Evolutionary conservation across 2,797 vertebrate genomes (phyloP).

Genomic region (Myotis vivesi): DNA sequence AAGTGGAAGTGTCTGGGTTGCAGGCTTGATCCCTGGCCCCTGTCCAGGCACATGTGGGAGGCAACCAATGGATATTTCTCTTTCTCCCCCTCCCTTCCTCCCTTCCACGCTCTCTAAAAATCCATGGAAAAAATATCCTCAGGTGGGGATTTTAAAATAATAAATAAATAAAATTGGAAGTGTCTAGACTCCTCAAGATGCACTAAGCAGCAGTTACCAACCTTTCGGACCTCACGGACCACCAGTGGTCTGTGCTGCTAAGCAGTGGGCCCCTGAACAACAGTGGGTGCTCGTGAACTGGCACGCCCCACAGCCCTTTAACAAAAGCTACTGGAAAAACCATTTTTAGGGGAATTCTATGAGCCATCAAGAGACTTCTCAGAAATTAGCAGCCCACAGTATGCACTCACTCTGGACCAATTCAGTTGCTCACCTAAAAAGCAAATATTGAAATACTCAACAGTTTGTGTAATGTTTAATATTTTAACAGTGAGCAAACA

Average conservation of each 20-base stretch:
- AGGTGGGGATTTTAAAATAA: too few species aligned
- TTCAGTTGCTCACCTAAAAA: background rate
- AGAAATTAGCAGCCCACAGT: slow-evolving; percentile 28
- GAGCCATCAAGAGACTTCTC: background rate
- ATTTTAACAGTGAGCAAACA: slow-evolving; percentile 61
- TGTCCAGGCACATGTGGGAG: too few species aligned
- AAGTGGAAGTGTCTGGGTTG: too few species aligned
- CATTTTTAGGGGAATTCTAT: background rate
- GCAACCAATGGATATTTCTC: too few species aligned
- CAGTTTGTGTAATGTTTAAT: slow-evolving; percentile 49
- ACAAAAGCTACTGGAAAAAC: background rate
- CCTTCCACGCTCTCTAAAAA: too few species aligned
- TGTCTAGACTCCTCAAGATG: too few species aligned
- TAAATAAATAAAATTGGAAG: too few species aligned
- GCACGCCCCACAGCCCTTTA: background rate
- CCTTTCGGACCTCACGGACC: too few species aligned
- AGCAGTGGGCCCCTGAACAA: background rate
- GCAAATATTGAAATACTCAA: slow-evolving; percentile 56
- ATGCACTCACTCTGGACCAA: background rate
- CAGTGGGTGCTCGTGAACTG: rapidly evolving
- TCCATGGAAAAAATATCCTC: too few species aligned
- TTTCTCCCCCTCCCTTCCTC: too few species aligned
- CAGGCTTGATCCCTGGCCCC: too few species aligned
- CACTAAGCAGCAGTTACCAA: too few species aligned
- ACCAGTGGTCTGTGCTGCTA: background rate